phyloP scores from a whole-genome alignment of 1,140 invertebrate species.

The Scaptomyza hsui region DNA sequence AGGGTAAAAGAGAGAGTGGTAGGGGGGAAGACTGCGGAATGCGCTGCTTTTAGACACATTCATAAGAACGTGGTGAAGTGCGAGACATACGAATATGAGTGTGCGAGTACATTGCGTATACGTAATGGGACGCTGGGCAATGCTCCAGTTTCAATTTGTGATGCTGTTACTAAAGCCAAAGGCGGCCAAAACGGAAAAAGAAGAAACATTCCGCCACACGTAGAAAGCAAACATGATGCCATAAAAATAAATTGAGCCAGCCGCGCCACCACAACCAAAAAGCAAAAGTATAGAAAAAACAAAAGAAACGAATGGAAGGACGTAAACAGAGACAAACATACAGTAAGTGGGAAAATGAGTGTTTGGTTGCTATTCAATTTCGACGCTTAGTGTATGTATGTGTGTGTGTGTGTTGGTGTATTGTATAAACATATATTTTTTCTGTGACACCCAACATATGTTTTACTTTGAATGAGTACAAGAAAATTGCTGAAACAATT shows the following conservation, averaged over 20 bases:
- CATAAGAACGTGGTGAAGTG: constrained; percentile 24
- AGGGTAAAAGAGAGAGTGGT: no score
- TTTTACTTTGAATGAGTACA: constrained; percentile 74
- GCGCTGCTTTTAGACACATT: constrained; percentile 19
- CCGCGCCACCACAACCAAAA: constrained; percentile 27
- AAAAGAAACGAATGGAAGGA: constrained; percentile 39
- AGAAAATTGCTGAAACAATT: constrained; percentile 67
- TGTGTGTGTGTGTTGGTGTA: not conserved
- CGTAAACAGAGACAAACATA: constrained; percentile 12
- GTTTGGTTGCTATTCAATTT: constrained; percentile 43
- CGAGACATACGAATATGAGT: not conserved
- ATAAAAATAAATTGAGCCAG: constrained; percentile 74
- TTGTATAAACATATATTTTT: constrained; percentile 61
- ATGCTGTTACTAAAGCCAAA: constrained; percentile 40
- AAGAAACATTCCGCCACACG: constrained; percentile 52
- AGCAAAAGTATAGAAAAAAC: constrained; percentile 17
- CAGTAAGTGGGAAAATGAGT: not conserved
- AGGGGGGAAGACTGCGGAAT: constrained; percentile 3
- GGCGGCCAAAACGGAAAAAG: constrained; percentile 6
- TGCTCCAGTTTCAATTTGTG: constrained; percentile 57
- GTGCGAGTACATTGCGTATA: constrained; percentile 40
- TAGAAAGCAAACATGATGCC: constrained; percentile 60
- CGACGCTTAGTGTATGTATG: not conserved
- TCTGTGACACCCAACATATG: constrained; percentile 73
- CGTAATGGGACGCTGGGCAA: constrained; percentile 40